Evolutionary conservation across 37 sponge, comb jelly and placozoan species (phyloP), one percentile per base, ranked within the genome.

Genomic region (Cliona cf. orientalis): DNA sequence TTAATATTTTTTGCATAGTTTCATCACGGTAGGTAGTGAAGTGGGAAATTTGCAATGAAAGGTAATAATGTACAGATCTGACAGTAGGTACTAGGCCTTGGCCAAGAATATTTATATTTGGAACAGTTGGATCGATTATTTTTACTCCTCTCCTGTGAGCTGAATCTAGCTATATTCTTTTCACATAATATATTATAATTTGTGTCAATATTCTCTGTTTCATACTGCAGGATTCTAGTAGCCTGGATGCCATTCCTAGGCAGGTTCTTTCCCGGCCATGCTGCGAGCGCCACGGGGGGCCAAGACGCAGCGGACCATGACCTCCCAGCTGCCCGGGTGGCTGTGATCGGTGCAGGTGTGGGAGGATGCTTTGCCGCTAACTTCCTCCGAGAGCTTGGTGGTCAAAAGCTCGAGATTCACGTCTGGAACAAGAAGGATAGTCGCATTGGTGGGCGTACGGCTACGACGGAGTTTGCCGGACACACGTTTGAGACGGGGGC

Each of bases 401-500:
- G 84, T 4, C 82, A 83, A 45, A 36, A 45, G 2, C 44, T 81
- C 42, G 82, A 90, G 12, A 80, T 96, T 34, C 81, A 96, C 72
- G 89, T 96, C 29, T 96, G 75, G 74, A 65, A 60, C 22, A 81
- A 71, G 70, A 79, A 76, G 22, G 91, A 64, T 19, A 72, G 79
- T 38, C 45, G 41, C 12, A 78, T 91, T 0, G 97, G 97, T 34
- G 93, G 97, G 46, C 78, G 92, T 32, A 83, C 88, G 25, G 84
- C 81, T 23, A 75, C 79, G 39, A 40, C 80, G 4, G 83, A 90
- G 46, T 69, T 88, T 23, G 86, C 60, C 23, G 94, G 87, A 5
- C 80, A 89, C 38, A 7, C 35, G 61, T 96, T 89, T 56, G 97
- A 96, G 55, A 82, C 83, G 3, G 97, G 97, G 5, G 97, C 70